Evolutionary conservation across 2,888 invertebrate genomes (phyloP), one percentile per base, ranked within the genome.

Genomic region (Adelphocoris suturalis): DNA sequence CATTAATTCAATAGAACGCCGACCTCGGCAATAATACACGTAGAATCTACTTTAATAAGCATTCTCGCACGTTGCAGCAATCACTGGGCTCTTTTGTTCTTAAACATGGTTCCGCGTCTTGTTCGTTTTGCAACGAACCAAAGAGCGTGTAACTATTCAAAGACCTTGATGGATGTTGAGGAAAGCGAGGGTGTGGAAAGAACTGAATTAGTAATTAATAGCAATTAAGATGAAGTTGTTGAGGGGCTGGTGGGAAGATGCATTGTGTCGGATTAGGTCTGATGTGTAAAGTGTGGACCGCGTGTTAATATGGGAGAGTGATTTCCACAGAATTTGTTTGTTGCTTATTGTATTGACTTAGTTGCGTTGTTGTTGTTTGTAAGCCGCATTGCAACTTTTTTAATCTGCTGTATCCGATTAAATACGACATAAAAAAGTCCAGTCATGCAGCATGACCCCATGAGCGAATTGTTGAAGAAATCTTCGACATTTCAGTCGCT

Each of bases 71-170:
- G n/a, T 61, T 61, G n/a, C 61, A 9, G 19, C 61, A 61, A 61
- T 61, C 61, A n/a, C n/a, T 14, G 19, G 61, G 19, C 61, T 9
- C 19, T 23, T 68, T 19, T 68, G 68, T 68, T 68, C 68, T 68
- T 23, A 57, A n/a, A n/a, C n/a, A 23, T 68, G 68, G 23, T 23
- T 68, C 68, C 23, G 68, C 68, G 52, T 52, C 16, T 3, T 11
- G 52, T 52, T 23, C 27, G 23, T 68, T 68, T 68, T 68, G 68
- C 68, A 68, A 23, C 68, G 23, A 68, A 16, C n/a, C 61, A 61
- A 9, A 27, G 27, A 27, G 19, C 68, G 68, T 7, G 68, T 27
- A 27, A 27, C 68, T 23, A 68, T 23, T 16, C 23, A 68, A 68
- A 23, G 68, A 23, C 23, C 68, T 68, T 68, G 68, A 68, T 68